Conservation (phyloP, 2,797 vertebrate species). For the Girardinus metallicus region DNA sequence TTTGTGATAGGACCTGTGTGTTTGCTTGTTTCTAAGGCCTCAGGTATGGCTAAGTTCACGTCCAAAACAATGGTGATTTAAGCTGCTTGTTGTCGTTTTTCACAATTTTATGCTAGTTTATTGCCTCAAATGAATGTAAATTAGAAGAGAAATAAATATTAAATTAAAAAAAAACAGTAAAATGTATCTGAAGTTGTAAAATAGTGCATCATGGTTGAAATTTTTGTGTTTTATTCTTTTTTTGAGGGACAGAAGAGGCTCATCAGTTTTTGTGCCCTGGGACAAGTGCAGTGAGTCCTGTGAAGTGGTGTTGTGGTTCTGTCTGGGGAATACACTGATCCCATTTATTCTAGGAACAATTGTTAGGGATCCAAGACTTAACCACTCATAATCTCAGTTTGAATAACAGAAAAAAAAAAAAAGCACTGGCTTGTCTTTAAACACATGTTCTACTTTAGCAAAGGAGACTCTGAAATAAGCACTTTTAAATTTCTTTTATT, state of each 20-base stretch:
- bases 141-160: background rate
- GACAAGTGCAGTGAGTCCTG: slow-evolving; percentile 59
- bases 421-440: slow-evolving; percentile 58
- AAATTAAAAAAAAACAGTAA: background rate
- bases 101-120: background rate
- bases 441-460: slow-evolving; percentile 64
- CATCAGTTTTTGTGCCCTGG: slow-evolving; percentile 28
- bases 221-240: background rate
- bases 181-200: background rate
- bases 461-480: slow-evolving; percentile 63
- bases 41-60: background rate
- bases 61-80: background rate
- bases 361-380: slow-evolving; percentile 77
- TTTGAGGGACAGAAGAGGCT: too few species aligned
- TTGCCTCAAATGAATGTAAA: background rate
- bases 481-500: slow-evolving; percentile 17
- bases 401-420: slow-evolving; percentile 58
- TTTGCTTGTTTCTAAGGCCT: background rate
- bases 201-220: background rate
- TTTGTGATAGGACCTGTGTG: too few species aligned
- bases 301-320: slow-evolving; percentile 54
- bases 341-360: slow-evolving; percentile 77
- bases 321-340: slow-evolving; percentile 75
- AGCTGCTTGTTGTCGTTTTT: background rate
- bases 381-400: slow-evolving; percentile 71